phyloP scores from a whole-genome alignment of 37 sponge, comb jelly and placozoan genomes.

The Sycon ciliatum region DNA sequence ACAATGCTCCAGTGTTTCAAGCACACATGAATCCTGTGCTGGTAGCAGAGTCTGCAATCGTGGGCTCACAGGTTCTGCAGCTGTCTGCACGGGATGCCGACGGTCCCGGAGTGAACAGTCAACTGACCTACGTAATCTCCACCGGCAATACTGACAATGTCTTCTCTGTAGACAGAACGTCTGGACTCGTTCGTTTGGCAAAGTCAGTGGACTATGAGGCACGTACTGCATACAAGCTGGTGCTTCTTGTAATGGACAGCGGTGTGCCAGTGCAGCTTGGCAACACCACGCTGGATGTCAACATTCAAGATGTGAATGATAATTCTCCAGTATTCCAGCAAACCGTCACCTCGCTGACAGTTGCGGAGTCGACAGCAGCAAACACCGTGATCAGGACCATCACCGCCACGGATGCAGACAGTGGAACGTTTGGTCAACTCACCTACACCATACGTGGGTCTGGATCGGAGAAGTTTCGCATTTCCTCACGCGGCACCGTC shows the following conservation, averaged over 20 bases:
- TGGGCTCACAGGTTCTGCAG: neutral
- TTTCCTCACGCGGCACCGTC: no score
- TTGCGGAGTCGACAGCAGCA: conserved; percentile 37
- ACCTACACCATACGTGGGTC: conserved; percentile 26
- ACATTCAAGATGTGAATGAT: conserved; percentile 54
- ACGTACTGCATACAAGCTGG: neutral
- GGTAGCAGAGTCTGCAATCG: conserved; percentile 21
- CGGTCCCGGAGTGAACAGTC: conserved; percentile 2
- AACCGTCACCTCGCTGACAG: conserved; percentile 19
- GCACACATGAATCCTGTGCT: neutral
- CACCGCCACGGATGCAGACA: conserved; percentile 57
- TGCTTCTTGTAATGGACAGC: neutral
- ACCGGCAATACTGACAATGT: neutral
- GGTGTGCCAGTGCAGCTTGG: neutral
- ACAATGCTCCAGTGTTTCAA: conserved; percentile 43
- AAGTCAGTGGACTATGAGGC: neutral
- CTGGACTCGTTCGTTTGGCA: conserved; percentile 19
- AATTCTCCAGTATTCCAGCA: conserved; percentile 44
- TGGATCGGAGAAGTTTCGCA: no score
- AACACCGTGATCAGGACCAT: conserved; percentile 12
- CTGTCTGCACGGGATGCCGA: conserved; percentile 41
- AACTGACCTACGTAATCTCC: neutral
- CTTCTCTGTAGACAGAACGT: conserved; percentile 19
- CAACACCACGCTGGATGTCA: neutral
- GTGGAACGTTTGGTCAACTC: conserved; percentile 31